Evolutionary conservation across 2,797 vertebrate species (phyloP).

Genomic region (Falco novaeseelandiae): DNA sequence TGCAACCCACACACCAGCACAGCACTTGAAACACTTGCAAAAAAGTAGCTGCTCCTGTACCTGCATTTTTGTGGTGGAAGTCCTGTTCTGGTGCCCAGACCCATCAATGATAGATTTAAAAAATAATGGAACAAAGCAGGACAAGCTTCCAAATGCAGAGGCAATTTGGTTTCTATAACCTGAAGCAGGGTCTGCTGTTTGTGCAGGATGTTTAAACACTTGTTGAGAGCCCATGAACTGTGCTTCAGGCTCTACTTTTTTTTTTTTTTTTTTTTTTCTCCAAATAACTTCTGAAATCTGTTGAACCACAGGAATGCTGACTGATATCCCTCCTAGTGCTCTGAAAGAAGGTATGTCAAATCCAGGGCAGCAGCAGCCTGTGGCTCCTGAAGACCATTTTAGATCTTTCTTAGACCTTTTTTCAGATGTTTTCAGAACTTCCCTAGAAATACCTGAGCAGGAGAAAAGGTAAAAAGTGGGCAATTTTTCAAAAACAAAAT

Average conservation of each 20-base stretch:
- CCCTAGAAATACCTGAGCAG: not conserved
- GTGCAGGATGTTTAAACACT: not conserved
- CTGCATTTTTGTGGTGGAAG: not conserved
- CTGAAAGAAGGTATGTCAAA: not conserved
- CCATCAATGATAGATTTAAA: not conserved
- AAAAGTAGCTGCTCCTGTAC: not conserved
- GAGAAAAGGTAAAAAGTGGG: not conserved
- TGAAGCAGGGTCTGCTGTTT: not conserved
- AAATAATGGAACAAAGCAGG: not conserved
- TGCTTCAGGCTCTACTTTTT: not conserved
- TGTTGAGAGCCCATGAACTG: not conserved
- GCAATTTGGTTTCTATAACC: not conserved
- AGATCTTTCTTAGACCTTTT: not conserved
- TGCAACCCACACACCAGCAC: not conserved
- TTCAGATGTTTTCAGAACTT: not conserved
- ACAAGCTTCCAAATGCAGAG: not conserved
- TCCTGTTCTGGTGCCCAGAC: not conserved
- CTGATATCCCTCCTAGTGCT: not conserved
- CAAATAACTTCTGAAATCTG: not conserved
- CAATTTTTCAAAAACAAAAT: not conserved
- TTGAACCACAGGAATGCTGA: not conserved
- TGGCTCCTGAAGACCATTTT: not conserved
- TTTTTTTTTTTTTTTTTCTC: not conserved
- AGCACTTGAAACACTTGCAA: rapidly evolving
- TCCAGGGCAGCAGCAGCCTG: not conserved